Evolutionary conservation across 2,888 invertebrate species (phyloP), one percentile per base, ranked within the genome.

Genomic region (Brachylomia viminalis): DNA sequence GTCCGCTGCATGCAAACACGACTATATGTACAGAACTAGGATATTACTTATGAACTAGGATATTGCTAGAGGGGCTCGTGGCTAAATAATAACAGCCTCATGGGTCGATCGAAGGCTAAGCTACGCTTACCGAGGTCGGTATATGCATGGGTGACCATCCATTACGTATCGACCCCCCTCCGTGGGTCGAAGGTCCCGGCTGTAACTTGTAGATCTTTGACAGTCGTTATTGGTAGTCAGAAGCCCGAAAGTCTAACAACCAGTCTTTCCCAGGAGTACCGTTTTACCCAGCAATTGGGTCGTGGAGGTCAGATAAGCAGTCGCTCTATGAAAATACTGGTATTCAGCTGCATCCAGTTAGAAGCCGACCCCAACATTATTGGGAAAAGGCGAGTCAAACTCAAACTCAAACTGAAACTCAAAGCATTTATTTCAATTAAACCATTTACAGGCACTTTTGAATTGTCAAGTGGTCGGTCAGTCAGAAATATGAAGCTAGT

Each of bases 21-120:
- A 49, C 30, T 27, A 45, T 68, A 56, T 58, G 47, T 30, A 58
- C 30, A 33, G 20, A 74, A 68, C 56, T 67, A 42, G 56, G 49
- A 72, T 72, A 67, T 79, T 58, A 72, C n/a, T 59, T 75, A 6
- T 33, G 62, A 70, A 66, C 33, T 65, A 65, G 15, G 68, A 23
- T 30, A 30, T 33, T 49, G 15, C 6, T 33, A 10, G 5, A 15
- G 30, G 15, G 15, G 66, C 23, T 23, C 8, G 23, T 49, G 15
- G 15, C 15, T 30, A 13, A 27, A 8, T 47, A 5, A 30, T 66
- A 10, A 49, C 15, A 17, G 30, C 15, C 0, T 0, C 6, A 3
- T 2, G 6, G 2, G 2, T 66, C 17, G 15, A 33, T n/a, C 15
- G 0, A 10, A 47, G 4, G 8, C 5, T 15, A 17, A 38, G 17